These are phyloP conservation scores for Anaspis maculata DNA, from an alignment of 2,888 invertebrate genomes.

Conservation along the genomic window DNA sequence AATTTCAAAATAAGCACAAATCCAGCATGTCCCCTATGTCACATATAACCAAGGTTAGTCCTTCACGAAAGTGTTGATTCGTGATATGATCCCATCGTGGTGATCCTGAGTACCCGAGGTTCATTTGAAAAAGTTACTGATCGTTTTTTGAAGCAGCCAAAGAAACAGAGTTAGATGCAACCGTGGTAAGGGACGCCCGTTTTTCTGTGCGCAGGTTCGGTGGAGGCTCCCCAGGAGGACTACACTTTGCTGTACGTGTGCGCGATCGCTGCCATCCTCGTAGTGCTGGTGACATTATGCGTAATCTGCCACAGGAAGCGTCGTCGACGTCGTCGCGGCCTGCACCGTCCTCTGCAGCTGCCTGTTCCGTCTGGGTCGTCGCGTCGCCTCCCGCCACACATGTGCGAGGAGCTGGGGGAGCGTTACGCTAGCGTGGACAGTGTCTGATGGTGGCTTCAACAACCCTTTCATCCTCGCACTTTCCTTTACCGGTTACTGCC, in stretches of 20 bases:
- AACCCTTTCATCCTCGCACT: slow-evolving; percentile 17
- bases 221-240: slow-evolving; percentile 35
- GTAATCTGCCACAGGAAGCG: slow-evolving; percentile 50
- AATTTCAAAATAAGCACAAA: too few relatives aligned
- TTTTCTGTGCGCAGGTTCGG: slow-evolving; percentile 40
- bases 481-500: too few relatives aligned
- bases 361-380: slow-evolving; percentile 36
- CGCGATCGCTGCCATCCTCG: slow-evolving; percentile 41
- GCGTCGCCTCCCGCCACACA: slow-evolving; percentile 42
- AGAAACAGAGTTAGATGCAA: too few relatives aligned
- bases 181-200: too few relatives aligned
- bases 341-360: slow-evolving; percentile 39
- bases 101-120: too few relatives aligned
- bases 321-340: slow-evolving; percentile 43
- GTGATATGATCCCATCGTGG: too few relatives aligned
- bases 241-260: slow-evolving; percentile 33
- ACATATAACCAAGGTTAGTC: too few relatives aligned
- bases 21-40: too few relatives aligned
- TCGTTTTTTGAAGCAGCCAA: too few relatives aligned
- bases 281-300: slow-evolving; percentile 41
- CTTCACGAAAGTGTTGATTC: too few relatives aligned
- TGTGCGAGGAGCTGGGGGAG: slow-evolving; percentile 50
- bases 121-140: too few relatives aligned
- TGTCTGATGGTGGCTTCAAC: slow-evolving; percentile 45
- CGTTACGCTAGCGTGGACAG: slow-evolving; percentile 50